Evolutionary conservation across 2,113 vertebrate genomes (phyloP), one percentile per base, ranked within the genome.

Genomic region (Nothoprocta perdicaria): DNA sequence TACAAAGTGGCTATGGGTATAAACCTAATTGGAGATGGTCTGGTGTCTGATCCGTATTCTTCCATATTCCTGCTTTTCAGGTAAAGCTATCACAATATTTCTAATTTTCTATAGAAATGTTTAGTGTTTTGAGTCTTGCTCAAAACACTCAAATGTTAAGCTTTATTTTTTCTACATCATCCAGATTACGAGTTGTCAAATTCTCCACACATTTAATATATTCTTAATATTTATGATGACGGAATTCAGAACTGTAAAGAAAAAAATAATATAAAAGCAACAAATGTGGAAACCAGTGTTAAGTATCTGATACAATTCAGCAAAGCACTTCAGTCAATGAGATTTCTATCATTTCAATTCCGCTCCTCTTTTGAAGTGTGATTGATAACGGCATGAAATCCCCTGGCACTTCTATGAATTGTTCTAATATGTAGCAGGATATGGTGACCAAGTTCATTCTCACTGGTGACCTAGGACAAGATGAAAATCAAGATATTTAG

Each of bases 401-500:
- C 71, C 35, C 26, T 46, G 35, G 6, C 21, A 79, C 43, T 91
- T 83, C 52, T 4, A 2, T 75, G 58, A 63, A 33, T 72, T 93
- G 83, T 74, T 27, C 84, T 89, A 89, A 88, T 65, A 76, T 23
- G 23, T 57, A 58, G 14, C 38, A 77, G 33, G 33, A 69, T 38
- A 89, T 88, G 50, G 41, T 77, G 87, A 84, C 50, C 40, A 83
- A 80, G 86, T 91, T 83, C 45, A 88, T 93, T 84, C 71, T 50
- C 50, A 50, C 19, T 35, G 21, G 24, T 91, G 86, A 85, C 73
- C 31, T 43, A 68, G 67, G 40, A 77, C 72, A 91, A 94, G 84
- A 91, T 69, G 74, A 83, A 93, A 90, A 84, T 33, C 0, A 62
- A 88, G 86, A 72, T 74, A 85, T 66, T 84, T 82, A 84, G 57